Evolutionary conservation across 1,140 invertebrate species (phyloP), one percentile per base, ranked within the genome.

Genomic region (Tribolium madens): DNA sequence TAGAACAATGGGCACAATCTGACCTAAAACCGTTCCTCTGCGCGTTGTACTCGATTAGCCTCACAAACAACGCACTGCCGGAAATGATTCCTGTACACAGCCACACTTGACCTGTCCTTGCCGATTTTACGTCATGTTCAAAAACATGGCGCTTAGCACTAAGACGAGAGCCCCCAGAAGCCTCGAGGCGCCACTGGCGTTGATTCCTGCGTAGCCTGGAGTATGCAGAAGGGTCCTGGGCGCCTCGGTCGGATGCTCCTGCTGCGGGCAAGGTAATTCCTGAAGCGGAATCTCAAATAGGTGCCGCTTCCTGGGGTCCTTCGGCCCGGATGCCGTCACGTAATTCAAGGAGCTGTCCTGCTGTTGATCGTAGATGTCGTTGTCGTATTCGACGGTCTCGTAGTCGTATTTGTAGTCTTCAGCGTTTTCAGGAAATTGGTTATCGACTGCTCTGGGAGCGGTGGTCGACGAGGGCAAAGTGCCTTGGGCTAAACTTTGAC

Each of bases 241-340:
- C 79, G 89, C 85, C 76, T 90, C 89, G 17, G 89, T 90, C 18
- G 89, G 89, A 79, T 87, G 89, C 80, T 89, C 89, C n/a, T 88
- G 87, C 74, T 91, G 88, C 31, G 91, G 91, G 83, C 92, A 93
- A 0, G 92, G 92, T 69, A 93, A 83, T 48, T 90, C 85, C 50
- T 92, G 90, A 1, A 88, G 86, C 21, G 91, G 91, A 75, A 93
- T 87, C 60, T 91, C 88, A 68, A 92, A 89, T 33, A 93, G 83
- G 85, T 36, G 84, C 83, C 36, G 85, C 82, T 70, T 86, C 53
- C 31, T 26, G 83, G 87, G 83, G 57, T 81, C 68, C 33, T 76
- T 53, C 15, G 64, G 50, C 46, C 68, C 47, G 12, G 75, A 46
- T 71, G 74, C 48, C 17, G 75, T 73, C 14, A 81, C 75, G 3